Percentiles rank a stretch among this genome's conserved stretches.
phyloP scores from a whole-genome alignment of 2,113 vertebrate species.

The Hirundichthys speculiger region DNA sequence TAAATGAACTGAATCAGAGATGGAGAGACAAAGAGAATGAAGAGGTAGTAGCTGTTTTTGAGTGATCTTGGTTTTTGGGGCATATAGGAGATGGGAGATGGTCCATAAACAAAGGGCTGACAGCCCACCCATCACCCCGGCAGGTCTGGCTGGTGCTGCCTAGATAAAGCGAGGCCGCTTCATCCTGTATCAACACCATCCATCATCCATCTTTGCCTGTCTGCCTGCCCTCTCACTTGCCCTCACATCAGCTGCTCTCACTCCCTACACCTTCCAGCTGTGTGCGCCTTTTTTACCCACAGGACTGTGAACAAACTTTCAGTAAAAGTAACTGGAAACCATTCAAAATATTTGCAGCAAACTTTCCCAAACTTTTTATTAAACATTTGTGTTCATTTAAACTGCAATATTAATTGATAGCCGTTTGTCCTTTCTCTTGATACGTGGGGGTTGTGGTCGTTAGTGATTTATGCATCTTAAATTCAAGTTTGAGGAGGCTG shows the following conservation, averaged over 20 bases:
- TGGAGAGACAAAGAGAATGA: slow-evolving; percentile 51
- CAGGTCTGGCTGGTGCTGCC: slow-evolving; percentile 80
- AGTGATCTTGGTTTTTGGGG: slow-evolving; percentile 66
- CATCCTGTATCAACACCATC: slow-evolving; percentile 82
- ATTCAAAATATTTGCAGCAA: slow-evolving; percentile 6
- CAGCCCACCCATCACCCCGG: slow-evolving; percentile 83
- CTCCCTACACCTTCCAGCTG: slow-evolving; percentile 60
- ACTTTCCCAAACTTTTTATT: slow-evolving; percentile 1
- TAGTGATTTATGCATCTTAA: slow-evolving; percentile 44
- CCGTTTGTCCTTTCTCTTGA: background rate
- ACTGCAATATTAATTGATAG: background rate
- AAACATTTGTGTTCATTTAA: slow-evolving; percentile 6
- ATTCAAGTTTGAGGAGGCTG: slow-evolving; percentile 42
- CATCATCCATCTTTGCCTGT: slow-evolving; percentile 80
- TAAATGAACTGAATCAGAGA: slow-evolving; percentile 51
- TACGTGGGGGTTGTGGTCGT: slow-evolving; percentile 7
- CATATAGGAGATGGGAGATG: slow-evolving; percentile 78
- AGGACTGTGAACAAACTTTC: slow-evolving; percentile 25
- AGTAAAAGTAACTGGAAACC: background rate
- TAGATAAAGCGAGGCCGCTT: slow-evolving; percentile 80
- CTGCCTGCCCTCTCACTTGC: slow-evolving; percentile 34
- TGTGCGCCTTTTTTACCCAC: slow-evolving; percentile 14
- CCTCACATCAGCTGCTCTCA: slow-evolving; percentile 54
- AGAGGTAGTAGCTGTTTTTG: slow-evolving; percentile 64
- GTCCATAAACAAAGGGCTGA: slow-evolving; percentile 83